These are phyloP conservation scores for Drosophila stalkeri DNA, from an alignment of 2,888 invertebrate genomes.

Conservation along the genomic window DNA sequence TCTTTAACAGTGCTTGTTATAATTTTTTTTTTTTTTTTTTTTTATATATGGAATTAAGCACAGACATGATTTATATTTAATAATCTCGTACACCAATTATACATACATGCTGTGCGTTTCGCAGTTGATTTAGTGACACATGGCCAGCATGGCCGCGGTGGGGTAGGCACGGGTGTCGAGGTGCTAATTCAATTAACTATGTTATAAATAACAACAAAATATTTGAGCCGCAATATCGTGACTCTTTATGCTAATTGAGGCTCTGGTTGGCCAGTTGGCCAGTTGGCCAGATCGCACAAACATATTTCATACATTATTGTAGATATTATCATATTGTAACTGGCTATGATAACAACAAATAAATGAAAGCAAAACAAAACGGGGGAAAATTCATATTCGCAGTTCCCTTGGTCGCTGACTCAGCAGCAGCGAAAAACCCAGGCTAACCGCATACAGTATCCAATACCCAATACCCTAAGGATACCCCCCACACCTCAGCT, in stretches of 20 bases:
- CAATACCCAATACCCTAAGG: not conserved
- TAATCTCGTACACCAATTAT: not conserved
- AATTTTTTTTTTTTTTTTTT: too few species aligned
- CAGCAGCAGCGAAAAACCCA: conserved; percentile 18
- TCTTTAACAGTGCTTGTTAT: not conserved
- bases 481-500: not conserved
- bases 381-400: conserved; percentile 14
- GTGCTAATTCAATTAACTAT: conserved; percentile 78
- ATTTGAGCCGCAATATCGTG: conserved; percentile 74
- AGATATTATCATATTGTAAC: conserved; percentile 36
- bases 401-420: conserved; percentile 34
- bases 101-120: not conserved
- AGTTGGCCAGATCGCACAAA: conserved; percentile 34
- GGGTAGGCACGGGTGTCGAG: conserved; percentile 27
- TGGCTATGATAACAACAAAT: not conserved
- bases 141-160: conserved; percentile 28
- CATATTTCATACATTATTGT: conserved; percentile 23
- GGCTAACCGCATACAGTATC: not conserved
- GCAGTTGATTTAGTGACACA: conserved; percentile 63
- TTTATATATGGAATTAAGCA: not conserved
- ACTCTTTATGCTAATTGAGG: conserved; percentile 77
- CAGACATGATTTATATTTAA: not conserved
- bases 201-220: conserved; percentile 77
- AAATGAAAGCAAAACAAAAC: conserved; percentile 2
- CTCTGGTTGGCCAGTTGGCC: conserved; percentile 23